These are phyloP conservation scores for Zaprionus taronus DNA, from an alignment of 1,140 invertebrate genomes.

Conservation along the genomic window DNA sequence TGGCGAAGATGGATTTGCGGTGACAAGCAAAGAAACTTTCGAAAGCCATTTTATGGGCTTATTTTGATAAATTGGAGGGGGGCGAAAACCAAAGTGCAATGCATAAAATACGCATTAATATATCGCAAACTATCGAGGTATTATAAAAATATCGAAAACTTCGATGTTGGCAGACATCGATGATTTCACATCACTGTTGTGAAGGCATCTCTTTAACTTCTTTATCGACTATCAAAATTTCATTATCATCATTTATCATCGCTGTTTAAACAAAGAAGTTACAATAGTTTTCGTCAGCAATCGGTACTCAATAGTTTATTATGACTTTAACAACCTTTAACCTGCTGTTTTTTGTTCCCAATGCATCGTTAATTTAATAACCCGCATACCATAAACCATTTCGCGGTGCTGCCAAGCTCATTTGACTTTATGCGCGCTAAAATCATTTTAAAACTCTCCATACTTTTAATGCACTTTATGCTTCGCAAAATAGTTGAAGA, in stretches of 20 bases:
- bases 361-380: not conserved
- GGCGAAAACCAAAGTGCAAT: too few species aligned
- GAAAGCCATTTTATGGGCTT: too few species aligned
- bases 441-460: slow-evolving; percentile 67
- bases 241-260: not conserved
- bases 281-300: not conserved
- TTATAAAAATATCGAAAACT: too few species aligned
- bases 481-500: slow-evolving; percentile 20
- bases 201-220: not conserved
- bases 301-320: too few species aligned
- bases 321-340: not conserved
- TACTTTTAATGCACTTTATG: slow-evolving; percentile 67
- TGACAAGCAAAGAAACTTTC: too few species aligned
- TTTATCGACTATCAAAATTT: not conserved
- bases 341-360: not conserved
- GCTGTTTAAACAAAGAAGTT: not conserved
- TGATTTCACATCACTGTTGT: too few species aligned
- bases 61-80: too few species aligned
- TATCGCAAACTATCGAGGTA: too few species aligned
- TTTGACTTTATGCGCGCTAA: slow-evolving; percentile 67
- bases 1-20: too few species aligned
- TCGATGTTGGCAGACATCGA: too few species aligned
- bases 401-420: slow-evolving; percentile 57
- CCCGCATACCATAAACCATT: slow-evolving; percentile 22
- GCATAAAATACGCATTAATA: too few species aligned